Percentiles rank a stretch among this genome's conserved stretches.
Conservation (phyloP, 1,140 invertebrate species). For the Plodia interpunctella region DNA sequence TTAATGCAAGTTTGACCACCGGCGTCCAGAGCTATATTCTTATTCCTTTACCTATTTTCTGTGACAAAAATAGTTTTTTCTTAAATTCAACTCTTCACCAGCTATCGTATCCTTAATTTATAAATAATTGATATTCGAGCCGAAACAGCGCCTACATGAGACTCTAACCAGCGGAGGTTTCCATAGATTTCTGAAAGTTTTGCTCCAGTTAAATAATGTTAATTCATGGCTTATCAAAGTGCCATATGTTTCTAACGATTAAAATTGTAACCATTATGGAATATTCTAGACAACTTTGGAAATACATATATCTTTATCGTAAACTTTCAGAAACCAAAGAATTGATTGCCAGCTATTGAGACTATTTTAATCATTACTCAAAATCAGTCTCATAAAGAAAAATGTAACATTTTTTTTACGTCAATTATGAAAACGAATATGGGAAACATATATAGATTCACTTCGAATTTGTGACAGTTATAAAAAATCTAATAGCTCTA, state of each 20-base stretch:
- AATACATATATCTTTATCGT: neutral
- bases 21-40: slow-evolving; percentile 49
- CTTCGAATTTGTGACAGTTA: slow-evolving; percentile 11
- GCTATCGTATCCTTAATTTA: slow-evolving; percentile 51
- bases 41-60: slow-evolving; percentile 45
- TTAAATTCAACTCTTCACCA: slow-evolving; percentile 45
- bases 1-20: slow-evolving; percentile 49
- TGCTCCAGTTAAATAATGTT: neutral
- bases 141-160: slow-evolving; percentile 38
- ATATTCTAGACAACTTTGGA: neutral
- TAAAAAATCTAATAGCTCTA: slow-evolving; percentile 25
- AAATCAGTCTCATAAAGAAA: slow-evolving; percentile 74
- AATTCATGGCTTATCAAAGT: neutral
- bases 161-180: neutral
- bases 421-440: neutral
- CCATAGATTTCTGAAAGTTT: neutral
- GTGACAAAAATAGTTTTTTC: slow-evolving; percentile 71
- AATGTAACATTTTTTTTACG: neutral
- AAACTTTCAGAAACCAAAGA: slow-evolving; percentile 7
- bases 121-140: slow-evolving; percentile 68
- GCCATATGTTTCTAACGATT: too few species aligned
- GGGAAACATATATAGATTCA: neutral
- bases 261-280: neutral
- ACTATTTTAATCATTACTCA: slow-evolving; percentile 58
- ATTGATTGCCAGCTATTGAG: slow-evolving; percentile 29